Base-by-base conservation (phyloP, 2,797 vertebrate species). In the Myotis planiceps region DNA sequence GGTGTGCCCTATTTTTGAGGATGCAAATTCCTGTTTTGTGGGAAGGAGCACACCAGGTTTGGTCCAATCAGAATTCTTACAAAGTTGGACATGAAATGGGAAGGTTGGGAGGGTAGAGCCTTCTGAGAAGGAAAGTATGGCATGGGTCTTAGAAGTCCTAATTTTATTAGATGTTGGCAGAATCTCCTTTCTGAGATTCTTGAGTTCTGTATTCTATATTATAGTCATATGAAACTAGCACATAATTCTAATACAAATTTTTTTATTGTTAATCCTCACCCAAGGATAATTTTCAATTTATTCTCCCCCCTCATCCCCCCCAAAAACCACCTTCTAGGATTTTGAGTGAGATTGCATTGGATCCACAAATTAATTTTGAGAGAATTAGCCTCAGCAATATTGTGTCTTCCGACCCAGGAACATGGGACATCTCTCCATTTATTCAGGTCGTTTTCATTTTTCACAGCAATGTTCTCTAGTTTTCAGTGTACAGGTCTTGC, bases 11-110 rank as follows among this genome's bases (percentile, higher is more conserved):
- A 23, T 5, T n/a, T 65, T 13, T 60, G 63, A 74, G 58, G 32
- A 32, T 21, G 15, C 0, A 19, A 34, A 93, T 74, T 75, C 37
- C 49, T 55, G 75, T 23, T 74, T 75, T 45, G 9, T 18, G 39
- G 16, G 84, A 81, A 93, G 45, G 65, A 78, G 5, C 13, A 55
- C 0, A 45, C 8, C 18, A 79, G 5, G 34, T 39, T 92, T 4
- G 55, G 83, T 75, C 25, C 4, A 75, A 76, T 83, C 15, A 76
- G 53, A 96, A 83, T 86, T 75, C 71, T 92, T 42, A 90, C 8
- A 72, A 63, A 55, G 63, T 2, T 58, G 49, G 29, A 58, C 1
- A n/a, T 27, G 63, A 74, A 74, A 12, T 21, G 55, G 18, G 60
- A 25, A 1, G 76, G 19, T 6, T 29, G 0, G 29, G 63, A 55